Percentiles rank a stretch among this genome's conserved stretches.
phyloP scores from a whole-genome alignment of 2,888 invertebrate species.

The Chymomyza fuscimana region DNA sequence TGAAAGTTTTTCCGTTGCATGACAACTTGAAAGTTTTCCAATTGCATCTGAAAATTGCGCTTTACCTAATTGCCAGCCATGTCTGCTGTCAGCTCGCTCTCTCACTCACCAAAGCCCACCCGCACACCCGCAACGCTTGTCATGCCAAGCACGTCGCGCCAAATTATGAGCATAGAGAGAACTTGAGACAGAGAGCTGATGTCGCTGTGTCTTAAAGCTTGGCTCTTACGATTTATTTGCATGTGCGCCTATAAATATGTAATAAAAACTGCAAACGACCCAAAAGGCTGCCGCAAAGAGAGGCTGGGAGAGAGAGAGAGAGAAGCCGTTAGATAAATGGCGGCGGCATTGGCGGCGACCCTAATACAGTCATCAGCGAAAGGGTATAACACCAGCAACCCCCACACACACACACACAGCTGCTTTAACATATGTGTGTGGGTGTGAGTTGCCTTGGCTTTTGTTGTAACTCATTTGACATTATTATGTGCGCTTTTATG shows the following conservation, averaged over 20 bases:
- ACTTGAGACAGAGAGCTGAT: conserved; percentile 33
- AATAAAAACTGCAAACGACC: conserved; percentile 76
- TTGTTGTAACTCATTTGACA: conserved; percentile 74
- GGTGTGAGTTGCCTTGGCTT: conserved; percentile 44
- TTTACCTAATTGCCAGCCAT: neutral
- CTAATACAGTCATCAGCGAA: conserved; percentile 71
- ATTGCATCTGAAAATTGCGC: neutral
- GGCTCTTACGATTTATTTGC: conserved; percentile 68
- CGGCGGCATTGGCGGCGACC: conserved; percentile 18
- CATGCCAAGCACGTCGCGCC: conserved; percentile 5
- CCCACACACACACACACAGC: conserved; percentile 8
- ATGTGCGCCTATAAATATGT: conserved; percentile 75
- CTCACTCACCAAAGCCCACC: neutral
- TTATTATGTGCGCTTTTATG: conserved; percentile 75
- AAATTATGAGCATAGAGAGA: conserved; percentile 34
- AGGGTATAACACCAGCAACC: conserved; percentile 42
- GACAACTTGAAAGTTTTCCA: neutral
- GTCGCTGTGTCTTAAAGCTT: neutral
- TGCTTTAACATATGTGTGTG: conserved; percentile 13
- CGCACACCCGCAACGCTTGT: neutral
- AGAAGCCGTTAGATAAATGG: conserved; percentile 16
- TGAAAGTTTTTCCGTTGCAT: neutral
- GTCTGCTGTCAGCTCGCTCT: neutral
- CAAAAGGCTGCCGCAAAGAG: conserved; percentile 40
- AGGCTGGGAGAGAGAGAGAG: neutral